phyloP scores from a whole-genome alignment of 2,888 invertebrate genomes.

The Mactromeris polynyma region DNA sequence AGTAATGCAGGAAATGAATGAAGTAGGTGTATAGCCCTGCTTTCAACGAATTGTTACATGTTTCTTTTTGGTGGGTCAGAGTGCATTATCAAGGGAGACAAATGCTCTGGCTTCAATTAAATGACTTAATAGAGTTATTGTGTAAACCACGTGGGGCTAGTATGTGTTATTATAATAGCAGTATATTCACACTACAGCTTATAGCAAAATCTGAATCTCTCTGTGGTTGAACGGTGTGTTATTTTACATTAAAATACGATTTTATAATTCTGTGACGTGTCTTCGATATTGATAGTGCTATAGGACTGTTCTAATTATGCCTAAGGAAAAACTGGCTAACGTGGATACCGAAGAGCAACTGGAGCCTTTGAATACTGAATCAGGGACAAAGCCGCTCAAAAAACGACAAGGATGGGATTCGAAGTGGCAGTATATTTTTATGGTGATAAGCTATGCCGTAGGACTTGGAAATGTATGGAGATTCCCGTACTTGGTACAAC shows the following conservation, averaged over 20 bases:
- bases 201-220: neutral
- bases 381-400: conserved; percentile 57
- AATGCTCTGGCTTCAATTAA: too few relatives aligned
- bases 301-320: conserved; percentile 42
- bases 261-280: neutral
- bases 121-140: too few relatives aligned
- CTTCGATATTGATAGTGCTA: neutral
- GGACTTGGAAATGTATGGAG: conserved; percentile 83
- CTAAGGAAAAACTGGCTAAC: conserved; percentile 56
- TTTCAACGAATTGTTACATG: too few relatives aligned
- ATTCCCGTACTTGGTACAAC: conserved; percentile 81
- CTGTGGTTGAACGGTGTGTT: neutral
- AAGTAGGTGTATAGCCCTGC: too few relatives aligned
- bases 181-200: neutral
- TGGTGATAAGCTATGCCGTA: conserved; percentile 83
- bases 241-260: too few relatives aligned
- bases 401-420: conserved; percentile 76
- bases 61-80: too few relatives aligned
- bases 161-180: too few relatives aligned
- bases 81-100: too few relatives aligned
- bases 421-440: conserved; percentile 82
- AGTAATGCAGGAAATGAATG: too few relatives aligned
- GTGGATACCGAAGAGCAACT: conserved; percentile 53
- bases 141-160: too few relatives aligned
- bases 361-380: conserved; percentile 50